Evolutionary conservation across 2,797 vertebrate genomes (phyloP).

Genomic region (Cephalopachus bancanus): DNA sequence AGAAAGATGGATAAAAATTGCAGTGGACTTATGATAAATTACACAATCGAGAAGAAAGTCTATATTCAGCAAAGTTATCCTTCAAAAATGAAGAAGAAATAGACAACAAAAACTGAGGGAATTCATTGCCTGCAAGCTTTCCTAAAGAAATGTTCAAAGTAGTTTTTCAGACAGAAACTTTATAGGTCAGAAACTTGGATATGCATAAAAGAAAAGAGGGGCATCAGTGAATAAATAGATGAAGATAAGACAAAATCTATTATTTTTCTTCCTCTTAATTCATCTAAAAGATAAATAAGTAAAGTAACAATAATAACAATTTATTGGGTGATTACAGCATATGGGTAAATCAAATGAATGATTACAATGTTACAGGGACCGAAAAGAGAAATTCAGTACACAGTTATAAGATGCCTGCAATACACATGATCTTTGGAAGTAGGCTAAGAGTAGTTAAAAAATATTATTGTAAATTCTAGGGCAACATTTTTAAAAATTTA

Average conservation of each 20-base stretch:
- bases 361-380: neutral
- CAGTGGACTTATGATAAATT: neutral
- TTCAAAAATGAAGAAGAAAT: neutral
- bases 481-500: neutral
- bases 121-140: neutral
- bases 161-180: neutral
- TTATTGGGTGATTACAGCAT: neutral
- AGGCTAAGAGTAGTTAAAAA: neutral
- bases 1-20: neutral
- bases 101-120: neutral
- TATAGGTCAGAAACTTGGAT: neutral
- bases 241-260: neutral
- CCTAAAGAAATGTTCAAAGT: neutral
- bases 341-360: neutral
- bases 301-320: neutral
- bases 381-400: neutral
- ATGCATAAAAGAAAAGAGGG: neutral
- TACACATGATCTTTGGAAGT: neutral
- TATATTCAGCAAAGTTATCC: neutral
- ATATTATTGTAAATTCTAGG: neutral
- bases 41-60: neutral
- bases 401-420: neutral
- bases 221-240: neutral
- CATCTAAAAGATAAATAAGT: neutral
- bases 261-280: neutral